Base-by-base conservation (phyloP, 1,140 invertebrate species). In the Drosophila aff. region DNA sequence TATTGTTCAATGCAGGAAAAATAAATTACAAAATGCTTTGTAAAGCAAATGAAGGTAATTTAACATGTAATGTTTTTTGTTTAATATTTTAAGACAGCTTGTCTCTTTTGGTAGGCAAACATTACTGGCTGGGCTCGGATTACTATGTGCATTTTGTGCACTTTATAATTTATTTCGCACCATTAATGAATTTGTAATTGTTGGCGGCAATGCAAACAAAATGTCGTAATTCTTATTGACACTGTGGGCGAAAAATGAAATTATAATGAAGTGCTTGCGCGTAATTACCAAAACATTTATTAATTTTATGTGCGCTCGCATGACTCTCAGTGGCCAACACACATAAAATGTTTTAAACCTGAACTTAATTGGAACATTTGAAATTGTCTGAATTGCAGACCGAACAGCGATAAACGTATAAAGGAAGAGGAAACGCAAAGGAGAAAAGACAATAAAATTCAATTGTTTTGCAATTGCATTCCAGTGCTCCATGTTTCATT, bases 181-280 rank as follows among this genome's bases (percentile, higher is more conserved):
- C 60, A 76, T 74, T 76, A 74, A 65, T 64, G 59, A 74, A 64
- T 73, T 52, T 74, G 49, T 76, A 74, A 50, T 76, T 76, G 43
- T 64, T 76, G 50, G 59, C 52, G 43, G 60, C 46, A 69, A 53
- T 36, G 66, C 23, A 69, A 69, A 69, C 38, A 69, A 76, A 65
- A 74, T 58, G 59, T 64, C 52, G 71, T 76, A 74, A 76, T 74
- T 58, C 63, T 58, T 76, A 73, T 76, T 76, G 73, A 74, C 73
- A 76, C 68, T 75, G 41, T 63, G 43, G 53, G 57, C 26, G 67
- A 62, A 52, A 73, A 73, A 75, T 75, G 41, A 63, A 75, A 75
- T 57, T 75, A 75, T 75, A 75, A 75, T 74, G 43, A 74, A 76
- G 73, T 76, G 53, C 50, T 65, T 16, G 31, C 33, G 16, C 69